A percentile compares a stretch with the other conserved stretches of the same genome.
phyloP scores from a whole-genome alignment of 1,140 invertebrate species.

The Batillaria attramentaria region DNA sequence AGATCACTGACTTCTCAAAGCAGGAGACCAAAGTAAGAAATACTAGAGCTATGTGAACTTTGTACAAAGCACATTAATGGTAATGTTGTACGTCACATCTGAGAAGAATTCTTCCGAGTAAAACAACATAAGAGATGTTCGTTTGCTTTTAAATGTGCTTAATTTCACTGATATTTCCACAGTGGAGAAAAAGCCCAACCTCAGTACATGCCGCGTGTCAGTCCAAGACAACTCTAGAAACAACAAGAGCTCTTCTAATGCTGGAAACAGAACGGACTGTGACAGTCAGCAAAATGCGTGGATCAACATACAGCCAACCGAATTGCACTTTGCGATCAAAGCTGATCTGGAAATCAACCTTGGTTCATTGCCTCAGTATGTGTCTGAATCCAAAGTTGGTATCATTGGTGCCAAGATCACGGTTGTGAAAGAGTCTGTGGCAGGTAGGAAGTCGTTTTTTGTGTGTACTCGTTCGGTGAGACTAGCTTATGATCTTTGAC shows the following conservation, averaged over 20 bases:
- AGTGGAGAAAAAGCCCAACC: not conserved
- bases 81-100: not conserved
- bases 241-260: not conserved
- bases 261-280: constrained; percentile 1
- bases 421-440: not conserved
- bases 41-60: not conserved
- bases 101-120: not conserved
- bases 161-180: too few species aligned
- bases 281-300: not conserved
- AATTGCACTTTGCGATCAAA: not conserved
- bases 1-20: not conserved
- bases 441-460: not conserved
- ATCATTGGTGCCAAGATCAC: not conserved
- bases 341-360: not conserved
- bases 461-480: not conserved
- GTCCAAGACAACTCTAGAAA: not conserved
- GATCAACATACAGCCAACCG: not conserved
- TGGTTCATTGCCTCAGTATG: not conserved
- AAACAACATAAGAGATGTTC: not conserved
- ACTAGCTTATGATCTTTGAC: too few species aligned
- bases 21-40: not conserved
- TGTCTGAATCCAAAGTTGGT: not conserved
- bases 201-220: not conserved
- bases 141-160: too few species aligned
- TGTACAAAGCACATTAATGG: not conserved